phyloP scores from a whole-genome alignment of 2,888 invertebrate genomes.

The Liodrosophila aerea region DNA sequence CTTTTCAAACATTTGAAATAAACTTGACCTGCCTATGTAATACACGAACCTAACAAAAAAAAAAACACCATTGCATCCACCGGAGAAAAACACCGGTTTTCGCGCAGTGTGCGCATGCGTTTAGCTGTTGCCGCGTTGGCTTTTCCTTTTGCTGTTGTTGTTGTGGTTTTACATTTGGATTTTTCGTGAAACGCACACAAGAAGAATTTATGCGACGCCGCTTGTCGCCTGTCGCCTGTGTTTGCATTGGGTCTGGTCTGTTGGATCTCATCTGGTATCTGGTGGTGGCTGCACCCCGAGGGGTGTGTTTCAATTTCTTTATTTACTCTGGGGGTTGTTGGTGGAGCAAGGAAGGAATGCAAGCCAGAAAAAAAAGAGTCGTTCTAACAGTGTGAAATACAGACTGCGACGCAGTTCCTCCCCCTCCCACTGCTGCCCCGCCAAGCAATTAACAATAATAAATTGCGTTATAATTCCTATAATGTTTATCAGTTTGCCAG shows the following conservation, averaged over 20 bases:
- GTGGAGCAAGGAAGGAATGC: constrained; percentile 36
- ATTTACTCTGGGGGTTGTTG: constrained; percentile 57
- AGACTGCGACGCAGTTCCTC: constrained; percentile 43
- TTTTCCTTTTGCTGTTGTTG: constrained; percentile 41
- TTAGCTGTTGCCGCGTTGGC: constrained; percentile 53
- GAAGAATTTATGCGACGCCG: constrained; percentile 54
- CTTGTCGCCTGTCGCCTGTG: constrained; percentile 40
- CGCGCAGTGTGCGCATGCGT: constrained; percentile 74
- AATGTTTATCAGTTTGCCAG: constrained; percentile 71
- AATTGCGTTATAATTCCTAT: constrained; percentile 69
- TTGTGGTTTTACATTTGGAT: constrained; percentile 59
- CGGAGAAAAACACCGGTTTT: too few species aligned
- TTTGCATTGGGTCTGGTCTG: constrained; percentile 18
- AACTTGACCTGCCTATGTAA: too few species aligned
- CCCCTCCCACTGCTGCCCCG: not conserved
- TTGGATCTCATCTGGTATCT: constrained; percentile 23
- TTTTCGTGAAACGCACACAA: constrained; percentile 56
- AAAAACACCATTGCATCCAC: too few species aligned
- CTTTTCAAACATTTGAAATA: too few species aligned
- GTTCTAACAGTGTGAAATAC: constrained; percentile 25
- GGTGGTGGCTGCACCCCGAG: constrained; percentile 47
- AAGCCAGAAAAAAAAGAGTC: too few species aligned
- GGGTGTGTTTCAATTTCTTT: constrained; percentile 55
- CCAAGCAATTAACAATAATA: constrained; percentile 47
- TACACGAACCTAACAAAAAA: too few species aligned